Evolutionary conservation across 2,113 vertebrate species (phyloP).

Genomic region (Pipra filicauda): DNA sequence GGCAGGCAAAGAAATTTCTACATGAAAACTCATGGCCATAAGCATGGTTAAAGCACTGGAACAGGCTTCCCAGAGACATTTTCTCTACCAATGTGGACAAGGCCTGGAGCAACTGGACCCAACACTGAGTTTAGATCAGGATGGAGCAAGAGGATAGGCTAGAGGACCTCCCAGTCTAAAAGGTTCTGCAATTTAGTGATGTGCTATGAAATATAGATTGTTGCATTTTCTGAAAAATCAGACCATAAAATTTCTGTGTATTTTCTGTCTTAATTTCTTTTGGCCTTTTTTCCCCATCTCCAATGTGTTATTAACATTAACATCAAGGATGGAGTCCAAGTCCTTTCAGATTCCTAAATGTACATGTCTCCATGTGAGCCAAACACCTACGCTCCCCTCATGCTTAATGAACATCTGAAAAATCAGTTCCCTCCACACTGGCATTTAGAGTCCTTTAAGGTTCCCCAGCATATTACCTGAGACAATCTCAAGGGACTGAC

Average conservation of each 20-base stretch:
- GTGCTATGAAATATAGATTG: neutral
- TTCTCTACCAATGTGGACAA: neutral
- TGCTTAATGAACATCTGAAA: neutral
- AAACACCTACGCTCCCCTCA: neutral
- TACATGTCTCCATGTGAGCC: neutral
- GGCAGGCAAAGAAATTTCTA: neutral
- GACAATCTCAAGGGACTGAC: neutral
- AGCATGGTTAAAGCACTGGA: neutral
- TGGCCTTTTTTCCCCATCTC: neutral
- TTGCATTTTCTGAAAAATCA: neutral
- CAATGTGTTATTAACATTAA: neutral
- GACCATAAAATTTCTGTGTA: neutral
- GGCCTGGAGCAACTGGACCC: neutral
- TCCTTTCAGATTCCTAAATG: neutral
- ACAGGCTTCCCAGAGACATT: neutral
- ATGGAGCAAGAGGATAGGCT: neutral
- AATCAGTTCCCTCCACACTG: neutral
- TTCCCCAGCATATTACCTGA: neutral
- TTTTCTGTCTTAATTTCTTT: neutral
- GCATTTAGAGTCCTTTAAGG: neutral
- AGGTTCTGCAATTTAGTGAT: neutral
- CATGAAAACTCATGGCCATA: neutral
- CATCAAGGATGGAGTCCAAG: neutral
- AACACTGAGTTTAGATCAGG: neutral
- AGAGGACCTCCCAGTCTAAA: neutral